phyloP scores from a whole-genome alignment of 2,113 vertebrate genomes.

The Oxygymnocypris stewartii region DNA sequence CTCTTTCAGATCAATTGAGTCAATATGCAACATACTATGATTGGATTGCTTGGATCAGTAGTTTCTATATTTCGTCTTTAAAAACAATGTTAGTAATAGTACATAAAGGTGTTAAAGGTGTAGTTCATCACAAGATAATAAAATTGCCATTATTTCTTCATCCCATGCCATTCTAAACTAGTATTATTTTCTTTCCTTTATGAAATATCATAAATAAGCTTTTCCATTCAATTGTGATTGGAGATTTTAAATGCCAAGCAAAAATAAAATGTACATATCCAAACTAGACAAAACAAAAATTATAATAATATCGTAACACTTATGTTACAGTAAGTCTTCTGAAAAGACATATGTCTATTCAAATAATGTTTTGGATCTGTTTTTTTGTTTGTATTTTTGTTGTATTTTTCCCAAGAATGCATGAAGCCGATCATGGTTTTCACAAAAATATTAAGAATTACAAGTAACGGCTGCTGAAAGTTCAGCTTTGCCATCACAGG shows the following conservation, averaged over 20 bases:
- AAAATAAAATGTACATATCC: neutral
- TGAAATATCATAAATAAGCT: neutral
- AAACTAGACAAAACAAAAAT: neutral
- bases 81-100: neutral
- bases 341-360: neutral
- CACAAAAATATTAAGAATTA: neutral
- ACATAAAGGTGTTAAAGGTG: neutral
- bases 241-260: neutral
- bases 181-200: neutral
- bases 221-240: neutral
- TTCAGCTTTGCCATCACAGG: no score
- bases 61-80: neutral
- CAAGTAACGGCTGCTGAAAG: no score
- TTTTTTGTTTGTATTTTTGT: no score
- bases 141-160: neutral
- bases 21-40: conserved; percentile 13
- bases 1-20: neutral
- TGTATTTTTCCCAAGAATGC: no score
- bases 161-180: neutral
- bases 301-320: neutral
- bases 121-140: neutral
- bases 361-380: neutral
- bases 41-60: conserved; percentile 20
- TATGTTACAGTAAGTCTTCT: neutral
- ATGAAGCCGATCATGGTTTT: no score